phyloP scores from a whole-genome alignment of 2,888 invertebrate genomes.

The Heliconius hortense region DNA sequence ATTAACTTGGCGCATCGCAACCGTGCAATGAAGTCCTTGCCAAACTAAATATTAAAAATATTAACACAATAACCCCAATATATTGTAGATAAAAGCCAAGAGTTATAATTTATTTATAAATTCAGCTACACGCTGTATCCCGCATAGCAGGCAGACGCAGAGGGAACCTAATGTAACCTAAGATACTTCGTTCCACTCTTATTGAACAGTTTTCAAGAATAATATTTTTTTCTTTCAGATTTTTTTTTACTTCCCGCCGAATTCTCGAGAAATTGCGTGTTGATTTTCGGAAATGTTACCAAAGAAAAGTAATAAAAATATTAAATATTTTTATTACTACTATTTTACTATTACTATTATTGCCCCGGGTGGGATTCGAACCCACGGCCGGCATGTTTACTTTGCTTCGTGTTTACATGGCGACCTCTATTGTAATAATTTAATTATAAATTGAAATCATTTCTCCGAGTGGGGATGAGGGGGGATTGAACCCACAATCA shows the following conservation, averaged over 20 bases:
- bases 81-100: neutral
- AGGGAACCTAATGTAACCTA: too few relatives aligned
- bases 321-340: neutral
- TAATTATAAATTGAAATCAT: neutral
- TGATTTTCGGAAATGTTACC: neutral
- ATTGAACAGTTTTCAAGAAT: too few relatives aligned
- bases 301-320: neutral
- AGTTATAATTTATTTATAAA: neutral
- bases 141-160: neutral
- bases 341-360: too few relatives aligned
- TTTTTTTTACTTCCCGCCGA: neutral
- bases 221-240: too few relatives aligned
- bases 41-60: constrained; percentile 15
- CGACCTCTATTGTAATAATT: too few relatives aligned
- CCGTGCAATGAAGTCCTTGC: neutral
- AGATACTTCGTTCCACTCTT: too few relatives aligned
- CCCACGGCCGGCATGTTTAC: too few relatives aligned
- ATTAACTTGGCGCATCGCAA: constrained; percentile 4
- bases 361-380: too few relatives aligned
- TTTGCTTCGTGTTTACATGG: too few relatives aligned
- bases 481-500: too few relatives aligned
- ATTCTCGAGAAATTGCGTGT: neutral
- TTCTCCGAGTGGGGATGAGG: too few relatives aligned
- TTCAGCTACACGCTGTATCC: neutral
- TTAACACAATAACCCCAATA: constrained; percentile 22